phyloP scores from a whole-genome alignment of 2,113 vertebrate genomes.

The Hemichromis elongatus region DNA sequence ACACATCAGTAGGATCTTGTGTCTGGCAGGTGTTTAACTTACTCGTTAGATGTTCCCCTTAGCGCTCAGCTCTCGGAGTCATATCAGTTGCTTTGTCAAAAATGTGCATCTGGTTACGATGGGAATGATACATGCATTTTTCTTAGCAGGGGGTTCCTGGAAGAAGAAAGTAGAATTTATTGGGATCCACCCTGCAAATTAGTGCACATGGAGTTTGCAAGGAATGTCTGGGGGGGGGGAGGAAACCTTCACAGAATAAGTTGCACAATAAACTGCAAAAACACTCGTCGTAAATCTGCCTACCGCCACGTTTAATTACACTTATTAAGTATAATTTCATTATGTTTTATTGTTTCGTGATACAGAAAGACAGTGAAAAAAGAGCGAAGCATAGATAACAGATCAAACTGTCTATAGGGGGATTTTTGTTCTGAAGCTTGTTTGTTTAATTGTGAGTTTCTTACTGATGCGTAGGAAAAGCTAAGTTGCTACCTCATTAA shows the following conservation, averaged over 20 bases:
- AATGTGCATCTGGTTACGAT: background rate
- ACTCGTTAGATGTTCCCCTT: background rate
- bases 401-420: background rate
- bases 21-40: background rate
- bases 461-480: background rate
- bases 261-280: background rate
- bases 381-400: background rate
- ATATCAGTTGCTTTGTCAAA: background rate
- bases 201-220: background rate
- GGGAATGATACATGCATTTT: background rate
- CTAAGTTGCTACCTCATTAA: background rate
- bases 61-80: background rate
- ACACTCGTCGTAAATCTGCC: accelerated
- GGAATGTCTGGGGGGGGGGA: background rate
- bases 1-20: background rate
- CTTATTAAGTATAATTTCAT: background rate
- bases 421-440: background rate
- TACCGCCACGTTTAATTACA: background rate
- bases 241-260: background rate
- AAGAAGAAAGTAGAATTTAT: background rate
- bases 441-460: background rate
- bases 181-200: background rate
- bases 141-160: background rate
- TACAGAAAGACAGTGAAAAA: background rate
- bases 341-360: background rate